Evolutionary conservation across 1,140 invertebrate genomes (phyloP).

Genomic region (Bicyclus anynana): DNA sequence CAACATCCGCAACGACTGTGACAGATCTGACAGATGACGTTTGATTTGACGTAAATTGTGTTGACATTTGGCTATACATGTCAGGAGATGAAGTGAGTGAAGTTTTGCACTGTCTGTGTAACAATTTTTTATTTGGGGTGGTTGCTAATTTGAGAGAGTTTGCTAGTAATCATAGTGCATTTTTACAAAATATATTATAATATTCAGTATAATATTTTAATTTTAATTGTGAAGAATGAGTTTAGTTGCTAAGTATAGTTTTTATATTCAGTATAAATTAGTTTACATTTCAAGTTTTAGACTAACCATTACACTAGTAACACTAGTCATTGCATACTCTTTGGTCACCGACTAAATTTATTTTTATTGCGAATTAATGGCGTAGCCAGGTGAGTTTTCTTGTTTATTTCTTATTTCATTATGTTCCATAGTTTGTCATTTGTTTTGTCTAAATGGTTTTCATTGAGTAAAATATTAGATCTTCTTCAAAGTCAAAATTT

Average conservation of each 20-base stretch:
- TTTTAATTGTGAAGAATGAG: too few relatives aligned
- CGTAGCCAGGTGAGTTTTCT: constrained; percentile 76
- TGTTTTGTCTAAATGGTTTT: constrained; percentile 73
- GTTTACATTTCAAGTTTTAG: too few relatives aligned
- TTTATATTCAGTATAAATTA: too few relatives aligned
- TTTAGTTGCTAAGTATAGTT: too few relatives aligned
- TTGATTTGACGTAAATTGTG: constrained; percentile 18
- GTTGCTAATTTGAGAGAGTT: too few relatives aligned
- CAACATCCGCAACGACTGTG: constrained; percentile 30
- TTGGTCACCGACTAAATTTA: constrained; percentile 49
- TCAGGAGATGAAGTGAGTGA: too few relatives aligned
- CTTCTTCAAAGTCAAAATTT: constrained; percentile 71
- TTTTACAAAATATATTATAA: too few relatives aligned
- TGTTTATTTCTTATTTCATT: constrained; percentile 74
- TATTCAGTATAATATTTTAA: too few relatives aligned
- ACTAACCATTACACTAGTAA: too few relatives aligned
- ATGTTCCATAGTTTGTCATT: constrained; percentile 71
- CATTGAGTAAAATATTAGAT: constrained; percentile 68
- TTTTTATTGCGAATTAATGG: constrained; percentile 77
- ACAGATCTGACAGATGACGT: background rate
- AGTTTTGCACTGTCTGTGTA: too few relatives aligned
- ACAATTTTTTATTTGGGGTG: too few relatives aligned
- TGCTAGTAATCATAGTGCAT: too few relatives aligned
- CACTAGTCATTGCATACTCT: constrained; percentile 8
- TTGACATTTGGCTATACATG: background rate